Evolutionary conservation across 2,888 invertebrate genomes (phyloP).

Genomic region (Dioctria linearis): DNA sequence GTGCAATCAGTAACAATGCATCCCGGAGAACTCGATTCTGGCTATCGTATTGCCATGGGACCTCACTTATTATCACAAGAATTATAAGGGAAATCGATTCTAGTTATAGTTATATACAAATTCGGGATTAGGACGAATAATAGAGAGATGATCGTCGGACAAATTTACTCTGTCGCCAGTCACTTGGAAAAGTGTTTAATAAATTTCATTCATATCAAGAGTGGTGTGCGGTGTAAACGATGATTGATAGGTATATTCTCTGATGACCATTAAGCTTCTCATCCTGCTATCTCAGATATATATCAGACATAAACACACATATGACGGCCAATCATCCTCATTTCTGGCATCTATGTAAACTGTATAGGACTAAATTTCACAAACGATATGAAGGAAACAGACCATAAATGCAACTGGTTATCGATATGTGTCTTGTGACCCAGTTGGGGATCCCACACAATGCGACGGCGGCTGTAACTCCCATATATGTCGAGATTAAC

Average conservation of each 20-base stretch:
- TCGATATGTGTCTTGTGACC: conserved; percentile 42
- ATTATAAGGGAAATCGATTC: not conserved
- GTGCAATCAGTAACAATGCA: conserved; percentile 3
- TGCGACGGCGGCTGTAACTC: conserved; percentile 3
- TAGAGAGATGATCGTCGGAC: not conserved
- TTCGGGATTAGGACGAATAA: conserved; percentile 6
- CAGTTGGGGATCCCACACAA: conserved; percentile 37
- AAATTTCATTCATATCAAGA: not conserved
- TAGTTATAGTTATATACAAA: not conserved
- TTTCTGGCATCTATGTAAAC: too few relatives aligned
- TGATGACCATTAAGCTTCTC: too few relatives aligned
- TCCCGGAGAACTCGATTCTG: not conserved
- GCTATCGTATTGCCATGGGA: not conserved
- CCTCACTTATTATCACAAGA: not conserved
- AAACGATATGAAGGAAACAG: conserved; percentile 8
- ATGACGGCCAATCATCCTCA: too few relatives aligned
- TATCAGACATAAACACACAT: too few relatives aligned
- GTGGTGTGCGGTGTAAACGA: not conserved
- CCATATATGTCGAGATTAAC: conserved; percentile 46
- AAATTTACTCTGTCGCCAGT: not conserved
- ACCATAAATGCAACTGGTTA: conserved; percentile 43
- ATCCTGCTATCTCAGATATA: too few relatives aligned
- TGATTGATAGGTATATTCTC: not conserved
- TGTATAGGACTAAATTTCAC: not conserved
- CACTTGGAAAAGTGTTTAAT: conserved; percentile 10